Evolutionary conservation across 2,113 vertebrate genomes (phyloP), one percentile per base, ranked within the genome.

Genomic region (Brachyhypopomus occidentalis): DNA sequence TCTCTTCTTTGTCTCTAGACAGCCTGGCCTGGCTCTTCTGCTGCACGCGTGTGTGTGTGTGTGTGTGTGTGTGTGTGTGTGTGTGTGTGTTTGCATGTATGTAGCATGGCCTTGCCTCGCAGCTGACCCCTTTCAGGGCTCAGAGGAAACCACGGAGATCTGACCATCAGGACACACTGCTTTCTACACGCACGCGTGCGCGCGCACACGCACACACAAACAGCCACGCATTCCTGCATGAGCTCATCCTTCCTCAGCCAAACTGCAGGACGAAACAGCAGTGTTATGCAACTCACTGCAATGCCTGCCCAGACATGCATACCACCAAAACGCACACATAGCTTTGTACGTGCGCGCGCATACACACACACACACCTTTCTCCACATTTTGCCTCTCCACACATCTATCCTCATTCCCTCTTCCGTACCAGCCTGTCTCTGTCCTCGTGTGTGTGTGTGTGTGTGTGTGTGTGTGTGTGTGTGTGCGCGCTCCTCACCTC

Each of bases 101-200:
- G 81, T 89, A 84, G 81, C 89, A 84, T 88, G 84, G 84, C 85
- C 87, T 74, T 92, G 88, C 86, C 90, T 91, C 41, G 52, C 45
- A 84, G 81, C 74, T 92, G 92, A 94, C 89, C 90, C 86, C 79
- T 70, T 67, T 80, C 77, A 86, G 82, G 89, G 90, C 91, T 91
- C 89, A 84, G 84, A 89, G 90, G 91, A 87, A 92, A 90, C 86
- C 89, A 83, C 86, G 84, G 72, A 81, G 85, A 77, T 79, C 86
- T 60, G 80, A 60, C 74, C 87, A 86, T 87, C 81, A 84, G 90
- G 89, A 91, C 90, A 88, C 38, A 75, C 83, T 86, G 86, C 79
- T 77, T 89, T 88, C 88, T 91, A 4, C 64, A 86, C 55, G 34
- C 14, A 20, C 55, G 66, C 41, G n/a, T 16, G 63, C 11, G 5